Percentiles rank a stretch among this genome's conserved stretches.
Evolutionary conservation across 1,140 invertebrate species (phyloP).

Genomic region (Cotesia vestalis): DNA sequence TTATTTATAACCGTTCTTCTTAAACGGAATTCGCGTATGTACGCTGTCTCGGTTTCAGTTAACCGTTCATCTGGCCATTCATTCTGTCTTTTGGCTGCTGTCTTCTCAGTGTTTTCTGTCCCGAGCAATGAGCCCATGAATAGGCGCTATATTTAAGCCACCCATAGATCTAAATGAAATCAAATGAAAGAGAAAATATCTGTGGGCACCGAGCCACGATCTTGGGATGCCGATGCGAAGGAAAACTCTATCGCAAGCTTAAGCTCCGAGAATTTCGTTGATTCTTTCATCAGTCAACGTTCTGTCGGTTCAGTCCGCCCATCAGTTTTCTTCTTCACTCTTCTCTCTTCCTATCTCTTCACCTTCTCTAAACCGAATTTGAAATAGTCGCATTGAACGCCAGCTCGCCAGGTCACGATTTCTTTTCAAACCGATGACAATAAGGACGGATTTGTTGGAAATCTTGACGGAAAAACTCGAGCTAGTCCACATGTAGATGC

Average conservation of each 20-base stretch:
- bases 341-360: background rate
- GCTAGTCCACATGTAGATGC: background rate
- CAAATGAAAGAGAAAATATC: background rate
- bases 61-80: too few relatives aligned
- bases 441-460: slow-evolving; percentile 28
- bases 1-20: background rate
- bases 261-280: background rate
- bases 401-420: slow-evolving; percentile 25
- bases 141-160: slow-evolving; percentile 35
- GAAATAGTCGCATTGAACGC: background rate
- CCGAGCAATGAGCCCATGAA: slow-evolving; percentile 31
- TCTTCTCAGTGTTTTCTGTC: slow-evolving; percentile 13
- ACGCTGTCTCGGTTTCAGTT: slow-evolving; percentile 4
- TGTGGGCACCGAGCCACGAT: slow-evolving; percentile 6
- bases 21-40: background rate
- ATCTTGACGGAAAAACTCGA: slow-evolving; percentile 5
- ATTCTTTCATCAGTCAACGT: slow-evolving; percentile 1
- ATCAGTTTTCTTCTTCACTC: background rate
- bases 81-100: background rate
- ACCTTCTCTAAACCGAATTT: background rate
- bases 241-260: slow-evolving; percentile 9
- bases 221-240: slow-evolving; percentile 20
- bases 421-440: slow-evolving; percentile 33
- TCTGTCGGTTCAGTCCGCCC: background rate
- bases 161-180: background rate